phyloP scores from a whole-genome alignment of 2,797 vertebrate genomes.

The Esox lucius region DNA sequence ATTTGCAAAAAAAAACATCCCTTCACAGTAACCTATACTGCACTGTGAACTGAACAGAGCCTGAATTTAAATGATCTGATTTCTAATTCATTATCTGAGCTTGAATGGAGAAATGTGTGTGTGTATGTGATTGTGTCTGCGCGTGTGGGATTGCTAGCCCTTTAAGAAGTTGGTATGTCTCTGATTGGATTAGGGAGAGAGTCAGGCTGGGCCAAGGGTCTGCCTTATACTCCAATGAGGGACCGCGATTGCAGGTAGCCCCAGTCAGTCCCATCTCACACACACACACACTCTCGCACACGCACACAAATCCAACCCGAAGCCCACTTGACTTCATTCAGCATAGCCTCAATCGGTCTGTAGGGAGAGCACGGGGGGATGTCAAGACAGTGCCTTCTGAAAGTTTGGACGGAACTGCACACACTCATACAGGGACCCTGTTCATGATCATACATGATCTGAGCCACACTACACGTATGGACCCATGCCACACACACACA shows the following conservation, averaged over 20 bases:
- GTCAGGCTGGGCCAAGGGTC: slow-evolving; percentile 24
- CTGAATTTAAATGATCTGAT: neutral
- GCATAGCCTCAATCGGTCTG: slow-evolving; percentile 1
- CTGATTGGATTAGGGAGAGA: slow-evolving; percentile 61
- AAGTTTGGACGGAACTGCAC: neutral
- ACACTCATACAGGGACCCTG: slow-evolving; percentile 17
- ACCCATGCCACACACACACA: slow-evolving; percentile 16
- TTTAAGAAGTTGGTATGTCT: slow-evolving; percentile 68
- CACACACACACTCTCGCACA: slow-evolving; percentile 7
- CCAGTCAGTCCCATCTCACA: slow-evolving; percentile 2
- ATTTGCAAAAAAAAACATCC: neutral
- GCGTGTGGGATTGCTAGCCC: slow-evolving; percentile 52
- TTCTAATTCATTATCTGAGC: neutral
- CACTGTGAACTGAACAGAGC: neutral
- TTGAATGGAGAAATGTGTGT: slow-evolving; percentile 9
- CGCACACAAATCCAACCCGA: slow-evolving; percentile 10
- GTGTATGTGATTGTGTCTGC: slow-evolving; percentile 12
- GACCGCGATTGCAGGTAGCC: slow-evolving; percentile 48
- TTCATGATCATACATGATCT: neutral
- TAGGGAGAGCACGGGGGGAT: neutral
- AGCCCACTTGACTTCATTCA: slow-evolving; percentile 7
- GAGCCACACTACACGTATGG: neutral
- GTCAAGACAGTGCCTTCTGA: neutral
- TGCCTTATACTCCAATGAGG: slow-evolving; percentile 48
- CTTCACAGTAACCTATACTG: neutral